Base-by-base conservation (phyloP, 2,888 invertebrate genomes). In the Drosophila buzzatii region DNA sequence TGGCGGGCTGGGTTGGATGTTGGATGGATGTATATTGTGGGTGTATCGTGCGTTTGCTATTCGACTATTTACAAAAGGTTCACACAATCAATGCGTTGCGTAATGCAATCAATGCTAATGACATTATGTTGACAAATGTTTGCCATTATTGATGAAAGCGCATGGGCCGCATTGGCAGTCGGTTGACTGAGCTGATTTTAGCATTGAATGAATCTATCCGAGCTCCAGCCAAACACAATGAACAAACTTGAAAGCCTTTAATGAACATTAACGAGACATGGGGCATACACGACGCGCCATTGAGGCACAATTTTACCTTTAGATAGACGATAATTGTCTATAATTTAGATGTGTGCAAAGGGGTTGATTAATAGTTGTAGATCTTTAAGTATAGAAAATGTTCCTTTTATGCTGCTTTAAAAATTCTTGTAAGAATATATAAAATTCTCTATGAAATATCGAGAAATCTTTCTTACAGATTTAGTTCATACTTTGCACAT, bases 121-220 rank as follows among this genome's bases (percentile, higher is more conserved):
- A 86, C 89, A 90, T 90, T 90, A 86, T 89, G 84, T 83, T 86
- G 89, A 86, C 89, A 87, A 89, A 90, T 88, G 89, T 85, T 86
- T 82, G 81, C 81, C 76, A 90, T 90, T 89, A 87, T 90, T 87
- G 87, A 90, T 88, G 86, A 83, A 81, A 82, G 75, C 79, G 78
- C 80, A 45, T 41, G 51, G 71, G 23, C 42, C 20, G 52, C 27
- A 53, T 41, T 23, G 62, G 41, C 64, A 52, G 35, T 37, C 70
- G 74, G 58, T 70, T 73, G 64, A 70, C 44, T 76, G 76, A 61
- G 58, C 41, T 64, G 67, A 77, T 77, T 71, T 63, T 45, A 67
- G 57, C 56, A 56, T 33, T 55, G 39, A 2, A n/a, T 23, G 39
- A 53, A 49, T 73, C 42, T 44, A 35, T 20, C 12, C 16, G 6